These are phyloP conservation scores for Ambastaia sidthimunki DNA, from an alignment of 2,797 vertebrate species.

Conservation along the genomic window DNA sequence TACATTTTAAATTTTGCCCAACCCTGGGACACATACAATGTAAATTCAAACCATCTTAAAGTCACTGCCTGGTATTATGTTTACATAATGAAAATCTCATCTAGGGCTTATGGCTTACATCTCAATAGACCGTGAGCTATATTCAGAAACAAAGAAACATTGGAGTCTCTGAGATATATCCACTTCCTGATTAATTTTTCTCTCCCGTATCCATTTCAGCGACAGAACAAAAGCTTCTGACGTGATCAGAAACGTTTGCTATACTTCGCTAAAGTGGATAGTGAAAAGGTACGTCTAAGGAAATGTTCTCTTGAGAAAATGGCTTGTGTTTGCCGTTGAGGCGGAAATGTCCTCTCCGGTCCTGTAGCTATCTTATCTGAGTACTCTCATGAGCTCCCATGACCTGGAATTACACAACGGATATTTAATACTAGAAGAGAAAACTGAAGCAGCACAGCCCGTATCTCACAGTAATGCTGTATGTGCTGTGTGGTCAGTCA, in stretches of 20 bases:
- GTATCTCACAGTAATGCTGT: neutral
- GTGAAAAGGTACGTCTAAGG: neutral
- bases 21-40: neutral
- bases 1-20: neutral
- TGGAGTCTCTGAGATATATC: neutral
- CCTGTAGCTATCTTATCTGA: neutral
- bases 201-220: neutral
- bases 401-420: neutral
- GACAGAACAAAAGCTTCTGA: slow-evolving; percentile 18
- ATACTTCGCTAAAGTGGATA: slow-evolving; percentile 24
- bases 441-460: neutral
- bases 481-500: neutral
- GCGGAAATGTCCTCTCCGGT: neutral
- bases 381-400: neutral
- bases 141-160: neutral
- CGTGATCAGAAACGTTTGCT: neutral
- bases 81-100: neutral
- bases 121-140: neutral
- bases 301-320: neutral
- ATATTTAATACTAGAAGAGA: slow-evolving; percentile 10
- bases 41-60: neutral
- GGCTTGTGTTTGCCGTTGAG: neutral
- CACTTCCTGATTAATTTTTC: slow-evolving; percentile 22
- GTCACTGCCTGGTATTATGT: neutral
- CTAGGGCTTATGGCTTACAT: neutral